A percentile compares a stretch with the other conserved stretches of the same genome.
Evolutionary conservation across 92 coral and sea anemone species (phyloP).

Genomic region (Epizoanthus illoricatus): DNA sequence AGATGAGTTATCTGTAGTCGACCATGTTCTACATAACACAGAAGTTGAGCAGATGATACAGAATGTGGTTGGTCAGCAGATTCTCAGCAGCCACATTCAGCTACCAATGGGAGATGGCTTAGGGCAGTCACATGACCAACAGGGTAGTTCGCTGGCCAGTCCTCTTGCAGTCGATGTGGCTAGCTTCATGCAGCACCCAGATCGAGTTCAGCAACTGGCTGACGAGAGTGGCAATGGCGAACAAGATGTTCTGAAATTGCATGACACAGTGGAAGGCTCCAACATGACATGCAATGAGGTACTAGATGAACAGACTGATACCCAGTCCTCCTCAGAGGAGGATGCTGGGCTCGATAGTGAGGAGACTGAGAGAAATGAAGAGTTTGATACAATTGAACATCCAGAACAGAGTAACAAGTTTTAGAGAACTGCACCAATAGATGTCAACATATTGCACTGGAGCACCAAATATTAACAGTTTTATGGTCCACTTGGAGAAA

Average conservation of each 20-base stretch:
- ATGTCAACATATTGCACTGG: too few species aligned
- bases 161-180: constrained; percentile 65
- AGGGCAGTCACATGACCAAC: constrained; percentile 48
- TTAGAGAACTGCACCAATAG: background rate
- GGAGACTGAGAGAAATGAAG: constrained; percentile 31
- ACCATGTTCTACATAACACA: constrained; percentile 75
- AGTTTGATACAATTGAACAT: background rate
- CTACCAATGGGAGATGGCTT: constrained; percentile 62
- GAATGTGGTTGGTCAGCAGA: constrained; percentile 82
- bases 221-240: background rate
- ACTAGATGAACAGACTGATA: constrained; percentile 38
- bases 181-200: constrained; percentile 60
- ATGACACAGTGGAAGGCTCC: constrained; percentile 25
- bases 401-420: background rate
- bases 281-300: constrained; percentile 20
- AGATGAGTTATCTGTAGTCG: constrained; percentile 73
- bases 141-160: constrained; percentile 49
- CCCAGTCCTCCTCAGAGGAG: constrained; percentile 27
- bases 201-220: constrained; percentile 36
- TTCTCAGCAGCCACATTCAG: constrained; percentile 76
- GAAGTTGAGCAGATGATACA: constrained; percentile 93
- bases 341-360: constrained; percentile 13
- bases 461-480: too few species aligned
- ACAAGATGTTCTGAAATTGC: background rate
- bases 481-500: too few species aligned